phyloP scores from a whole-genome alignment of 2,113 vertebrate genomes.

The Perca fluviatilis region DNA sequence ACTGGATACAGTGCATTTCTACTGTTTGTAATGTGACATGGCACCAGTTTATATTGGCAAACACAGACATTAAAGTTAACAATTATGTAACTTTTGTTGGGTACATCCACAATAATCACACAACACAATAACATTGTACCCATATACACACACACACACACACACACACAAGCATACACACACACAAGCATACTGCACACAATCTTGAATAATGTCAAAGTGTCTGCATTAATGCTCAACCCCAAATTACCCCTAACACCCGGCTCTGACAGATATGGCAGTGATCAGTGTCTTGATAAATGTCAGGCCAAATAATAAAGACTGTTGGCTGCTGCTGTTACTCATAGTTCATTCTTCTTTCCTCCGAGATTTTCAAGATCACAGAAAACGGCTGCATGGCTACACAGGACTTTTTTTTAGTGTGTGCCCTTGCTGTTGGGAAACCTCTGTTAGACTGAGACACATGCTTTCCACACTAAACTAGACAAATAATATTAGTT shows the following conservation, averaged over 20 bases:
- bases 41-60: background rate
- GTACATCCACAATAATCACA: background rate
- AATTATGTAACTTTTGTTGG: background rate
- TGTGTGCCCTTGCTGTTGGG: background rate
- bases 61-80: background rate
- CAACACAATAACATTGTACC: background rate
- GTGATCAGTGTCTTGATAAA: constrained; percentile 56
- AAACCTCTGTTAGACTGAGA: background rate
- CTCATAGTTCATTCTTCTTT: constrained; percentile 18
- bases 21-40: background rate
- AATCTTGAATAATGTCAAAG: constrained; percentile 12
- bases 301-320: constrained; percentile 46
- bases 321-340: constrained; percentile 46
- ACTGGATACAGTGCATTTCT: background rate
- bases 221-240: constrained; percentile 6
- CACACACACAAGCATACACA: too few species aligned
- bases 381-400: background rate
- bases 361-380: constrained; percentile 24
- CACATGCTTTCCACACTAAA: background rate
- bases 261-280: constrained; percentile 48
- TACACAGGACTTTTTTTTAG: background rate
- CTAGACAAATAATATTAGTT: constrained; percentile 11
- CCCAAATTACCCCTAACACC: constrained; percentile 35
- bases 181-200: constrained; percentile 4
- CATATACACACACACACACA: background rate